Evolutionary conservation across 2,888 invertebrate genomes (phyloP), one percentile per base, ranked within the genome.

Genomic region (Seira sanloemensis): DNA sequence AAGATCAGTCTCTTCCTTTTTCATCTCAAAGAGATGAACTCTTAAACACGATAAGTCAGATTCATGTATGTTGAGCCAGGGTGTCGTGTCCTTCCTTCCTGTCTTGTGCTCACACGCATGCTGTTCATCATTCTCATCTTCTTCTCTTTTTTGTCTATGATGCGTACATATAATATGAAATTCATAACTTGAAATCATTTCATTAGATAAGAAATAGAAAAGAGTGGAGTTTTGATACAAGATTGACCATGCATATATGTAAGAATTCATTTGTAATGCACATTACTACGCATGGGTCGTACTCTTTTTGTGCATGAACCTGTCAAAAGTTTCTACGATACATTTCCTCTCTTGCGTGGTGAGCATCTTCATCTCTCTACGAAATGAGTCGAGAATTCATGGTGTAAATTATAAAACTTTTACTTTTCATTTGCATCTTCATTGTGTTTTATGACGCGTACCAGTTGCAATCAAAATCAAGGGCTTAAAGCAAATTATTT

Each of bases 371-470:
- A 37, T 37, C 37, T 37, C 37, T 12, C 37, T 37, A 37, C 4
- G 37, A 37, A 7, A 37, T 37, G 4, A 37, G 37, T n/a, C n/a
- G n/a, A 37, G 5, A 37, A 12, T 7, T 37, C 12, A 12, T 37
- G 37, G 37, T 37, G 37, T 37, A 37, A 37, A 37, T 9, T 69
- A 71, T 27, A 73, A 81, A 82, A 82, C 81, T 82, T 82, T 82
- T 82, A 82, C 81, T 82, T 82, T 81, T 76, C 76, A 82, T 76
- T 71, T 82, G 76, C 81, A 81, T 75, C 71, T 69, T 37, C 37
- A 12, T 37, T 37, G 37, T 37, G 37, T 37, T 37, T 37, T 37
- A 37, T 37, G 37, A 12, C 12, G 37, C 12, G 37, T 12, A 37
- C 37, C 37, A 7, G 37, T 12, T 37, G 37, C 37, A 37, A 37